Base-by-base conservation (phyloP, 2,797 vertebrate genomes). In the Amblyopsis hoosieri region DNA sequence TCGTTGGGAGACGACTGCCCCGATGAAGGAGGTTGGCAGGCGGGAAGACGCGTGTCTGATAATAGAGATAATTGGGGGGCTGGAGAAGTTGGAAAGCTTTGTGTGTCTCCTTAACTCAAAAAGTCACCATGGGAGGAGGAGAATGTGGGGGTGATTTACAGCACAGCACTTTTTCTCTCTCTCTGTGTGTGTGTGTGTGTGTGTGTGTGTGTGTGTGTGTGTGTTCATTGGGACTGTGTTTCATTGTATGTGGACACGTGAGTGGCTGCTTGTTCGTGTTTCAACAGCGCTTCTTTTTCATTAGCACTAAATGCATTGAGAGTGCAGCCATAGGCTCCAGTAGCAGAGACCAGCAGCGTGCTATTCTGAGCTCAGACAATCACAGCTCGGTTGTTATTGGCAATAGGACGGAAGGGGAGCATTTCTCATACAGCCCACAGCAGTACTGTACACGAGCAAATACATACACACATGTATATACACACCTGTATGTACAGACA, bases 291-390 rank as follows among this genome's bases (percentile, higher is more conserved):
- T 29, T 29, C 23, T 29, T 29, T 29, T 29, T 29, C 23, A 29
- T 29, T 4, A 29, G 23, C 23, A 29, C 23, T 29, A 4, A 29
- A 29, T 29, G 23, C 23, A 29, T 29, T 29, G 23, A 29, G 23
- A 29, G 23, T 29, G 3, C 23, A 29, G 23, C 23, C 23, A 29
- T 29, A 29, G 23, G 23, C 23, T 29, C 23, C 23, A 0, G 23
- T 29, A 29, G 23, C 23, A 73, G 72, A 67, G 62, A 66, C 60
- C 8, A 63, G 70, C 70, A 60, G 67, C 74, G 23, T 55, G 55
- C 79, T 88, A 86, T 85, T 87, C 74, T 86, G 85, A 86, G 79
- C 79, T 45, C 77, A 67, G 66, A 74, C 77, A 82, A 80, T 83
- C 81, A 74, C 71, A 81, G 65, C 62, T 11, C 69, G 76, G 64